Conservation (phyloP, 2,113 vertebrate species). For the Barbus barbus region DNA sequence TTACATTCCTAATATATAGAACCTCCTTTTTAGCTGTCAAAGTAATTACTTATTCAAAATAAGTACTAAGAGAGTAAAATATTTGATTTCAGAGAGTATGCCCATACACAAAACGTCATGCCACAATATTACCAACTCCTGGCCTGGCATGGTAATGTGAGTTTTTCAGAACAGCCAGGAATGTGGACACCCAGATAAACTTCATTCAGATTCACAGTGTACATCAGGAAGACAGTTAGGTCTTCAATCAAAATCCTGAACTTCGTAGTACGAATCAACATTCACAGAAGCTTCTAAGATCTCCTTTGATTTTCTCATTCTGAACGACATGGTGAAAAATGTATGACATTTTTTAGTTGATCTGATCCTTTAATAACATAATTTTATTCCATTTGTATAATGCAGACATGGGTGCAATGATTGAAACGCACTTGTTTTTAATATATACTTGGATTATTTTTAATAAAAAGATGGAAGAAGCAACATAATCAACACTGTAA, state of each 20-base stretch:
- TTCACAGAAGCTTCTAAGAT: neutral
- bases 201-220: neutral
- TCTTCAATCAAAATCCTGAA: neutral
- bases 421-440: neutral
- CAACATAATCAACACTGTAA: slow-evolving; percentile 4
- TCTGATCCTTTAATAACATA: neutral
- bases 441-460: neutral
- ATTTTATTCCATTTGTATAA: neutral
- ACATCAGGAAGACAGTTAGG: neutral
- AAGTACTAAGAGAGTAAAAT: no score
- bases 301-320: no score
- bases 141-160: neutral
- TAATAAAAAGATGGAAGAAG: neutral
- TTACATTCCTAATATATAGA: no score
- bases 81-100: no score
- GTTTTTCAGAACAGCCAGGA: neutral
- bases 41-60: no score
- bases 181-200: neutral
- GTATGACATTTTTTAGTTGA: neutral
- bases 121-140: neutral
- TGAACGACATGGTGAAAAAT: neutral
- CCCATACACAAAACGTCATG: neutral
- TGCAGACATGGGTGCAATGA: neutral
- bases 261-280: neutral
- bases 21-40: no score